Conservation (phyloP, 2,888 invertebrate species). For the Ennomos fuscantarius region DNA sequence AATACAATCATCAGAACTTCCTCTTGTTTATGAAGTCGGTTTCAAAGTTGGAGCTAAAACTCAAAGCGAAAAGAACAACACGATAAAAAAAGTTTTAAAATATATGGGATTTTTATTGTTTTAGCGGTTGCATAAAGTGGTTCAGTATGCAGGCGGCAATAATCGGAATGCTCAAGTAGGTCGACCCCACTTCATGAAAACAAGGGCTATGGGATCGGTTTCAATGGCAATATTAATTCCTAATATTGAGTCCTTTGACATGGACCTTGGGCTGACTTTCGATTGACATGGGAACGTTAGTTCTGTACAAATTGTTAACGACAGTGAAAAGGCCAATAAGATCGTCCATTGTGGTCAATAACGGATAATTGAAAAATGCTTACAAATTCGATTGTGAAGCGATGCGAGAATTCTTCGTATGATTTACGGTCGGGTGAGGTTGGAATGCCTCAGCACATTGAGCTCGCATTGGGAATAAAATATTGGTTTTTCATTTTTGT, state of each 20-base stretch:
- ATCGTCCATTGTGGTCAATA: conserved; percentile 79
- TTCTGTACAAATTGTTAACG: conserved; percentile 71
- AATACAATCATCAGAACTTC: too few species aligned
- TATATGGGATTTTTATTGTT: conserved; percentile 62
- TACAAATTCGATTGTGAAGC: conserved; percentile 79
- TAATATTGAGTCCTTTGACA: conserved; percentile 36
- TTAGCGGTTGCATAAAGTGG: conserved; percentile 61
- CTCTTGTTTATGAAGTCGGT: too few species aligned
- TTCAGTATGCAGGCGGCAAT: conserved; percentile 62
- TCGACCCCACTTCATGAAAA: conserved; percentile 58
- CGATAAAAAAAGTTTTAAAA: conserved; percentile 31
- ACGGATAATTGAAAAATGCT: conserved; percentile 82
- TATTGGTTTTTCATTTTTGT: conserved; percentile 38
- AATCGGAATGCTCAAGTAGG: conserved; percentile 69
- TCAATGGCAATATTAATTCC: conserved; percentile 33
- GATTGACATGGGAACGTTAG: conserved; percentile 42
- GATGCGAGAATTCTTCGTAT: conserved; percentile 68
- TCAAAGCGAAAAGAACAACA: conserved; percentile 25
- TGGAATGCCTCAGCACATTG: conserved; percentile 59
- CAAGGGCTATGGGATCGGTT: conserved; percentile 58
- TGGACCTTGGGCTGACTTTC: conserved; percentile 48
- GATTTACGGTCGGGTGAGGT: conserved; percentile 71
- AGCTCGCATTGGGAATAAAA: conserved; percentile 53
- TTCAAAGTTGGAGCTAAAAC: too few species aligned
- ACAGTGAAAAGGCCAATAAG: conserved; percentile 74